Percentiles rank a stretch among this genome's conserved stretches.
phyloP scores from a whole-genome alignment of 2,888 invertebrate genomes.

The Drosophila anceps region DNA sequence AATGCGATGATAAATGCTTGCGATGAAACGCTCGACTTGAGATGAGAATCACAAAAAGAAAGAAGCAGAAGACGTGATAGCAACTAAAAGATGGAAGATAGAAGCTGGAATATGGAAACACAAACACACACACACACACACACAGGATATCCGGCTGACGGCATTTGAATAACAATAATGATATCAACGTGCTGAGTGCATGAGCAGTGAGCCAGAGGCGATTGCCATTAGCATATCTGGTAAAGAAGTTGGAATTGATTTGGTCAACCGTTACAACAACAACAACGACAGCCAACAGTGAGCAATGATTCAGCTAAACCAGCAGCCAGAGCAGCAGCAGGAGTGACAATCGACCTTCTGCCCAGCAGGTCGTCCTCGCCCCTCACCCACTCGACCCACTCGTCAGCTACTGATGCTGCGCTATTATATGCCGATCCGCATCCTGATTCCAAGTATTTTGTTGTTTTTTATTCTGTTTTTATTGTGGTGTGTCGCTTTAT shows the following conservation, averaged over 20 bases:
- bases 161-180: conserved; percentile 75
- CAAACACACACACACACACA: conserved; percentile 16
- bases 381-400: conserved; percentile 26
- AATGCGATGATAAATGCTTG: conserved; percentile 78
- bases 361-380: conserved; percentile 63
- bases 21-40: conserved; percentile 69
- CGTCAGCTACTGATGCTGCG: conserved; percentile 35
- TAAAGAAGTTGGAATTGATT: conserved; percentile 63
- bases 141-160: conserved; percentile 72
- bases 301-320: conserved; percentile 65
- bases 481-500: conserved; percentile 70
- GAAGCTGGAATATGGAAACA: neutral
- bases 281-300: conserved; percentile 48
- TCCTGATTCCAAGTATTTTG: conserved; percentile 41
- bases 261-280: conserved; percentile 76
- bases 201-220: conserved; percentile 28
- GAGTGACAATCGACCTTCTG: conserved; percentile 29
- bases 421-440: conserved; percentile 64
- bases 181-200: conserved; percentile 62
- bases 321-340: conserved; percentile 40
- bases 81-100: conserved; percentile 1
- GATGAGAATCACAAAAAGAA: conserved; percentile 26
- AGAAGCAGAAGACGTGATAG: neutral
- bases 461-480: conserved; percentile 41
- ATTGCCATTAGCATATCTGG: conserved; percentile 57